Percentiles rank a stretch among this genome's conserved stretches.
Evolutionary conservation across 2,113 vertebrate genomes (phyloP).

Genomic region (Salvator merianae): DNA sequence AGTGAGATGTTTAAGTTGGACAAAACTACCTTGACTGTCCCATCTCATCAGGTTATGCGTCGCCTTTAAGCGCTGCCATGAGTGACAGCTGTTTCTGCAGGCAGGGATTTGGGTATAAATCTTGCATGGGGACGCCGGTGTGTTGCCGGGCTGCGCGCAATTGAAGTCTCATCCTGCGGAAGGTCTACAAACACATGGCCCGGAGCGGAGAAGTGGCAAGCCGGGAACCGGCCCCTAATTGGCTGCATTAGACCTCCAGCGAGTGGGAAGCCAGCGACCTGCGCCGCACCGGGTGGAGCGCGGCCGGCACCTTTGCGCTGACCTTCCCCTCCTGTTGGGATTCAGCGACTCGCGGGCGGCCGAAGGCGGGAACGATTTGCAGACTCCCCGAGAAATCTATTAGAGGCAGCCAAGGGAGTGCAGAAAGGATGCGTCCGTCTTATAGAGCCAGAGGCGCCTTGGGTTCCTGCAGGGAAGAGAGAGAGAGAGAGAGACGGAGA

Average conservation of each 20-base stretch:
- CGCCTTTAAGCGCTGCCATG: not conserved
- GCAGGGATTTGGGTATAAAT: slow-evolving; percentile 23
- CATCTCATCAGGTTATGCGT: not conserved
- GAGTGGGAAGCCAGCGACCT: slow-evolving; percentile 4
- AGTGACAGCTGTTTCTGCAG: slow-evolving; percentile 1
- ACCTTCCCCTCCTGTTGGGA: slow-evolving; percentile 29
- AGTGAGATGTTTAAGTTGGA: slow-evolving; percentile 16
- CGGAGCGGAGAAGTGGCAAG: slow-evolving; percentile 34
- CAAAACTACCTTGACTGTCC: not conserved
- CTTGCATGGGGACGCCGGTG: slow-evolving; percentile 1
- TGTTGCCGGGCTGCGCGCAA: not conserved
- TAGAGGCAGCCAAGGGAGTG: slow-evolving; percentile 38
- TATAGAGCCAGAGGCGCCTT: not conserved
- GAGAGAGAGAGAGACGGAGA: too few species aligned
- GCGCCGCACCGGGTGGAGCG: slow-evolving; percentile 12
- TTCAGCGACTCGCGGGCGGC: not conserved
- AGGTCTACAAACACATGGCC: slow-evolving; percentile 42
- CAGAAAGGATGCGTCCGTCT: not conserved
- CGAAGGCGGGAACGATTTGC: slow-evolving; percentile 32
- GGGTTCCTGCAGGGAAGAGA: not conserved
- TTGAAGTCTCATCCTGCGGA: slow-evolving; percentile 37
- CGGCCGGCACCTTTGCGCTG: slow-evolving; percentile 27
- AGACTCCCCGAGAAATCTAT: slow-evolving; percentile 54
- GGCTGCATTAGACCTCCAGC: slow-evolving; percentile 29
- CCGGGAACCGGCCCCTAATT: slow-evolving; percentile 45